Conservation (phyloP, 2,113 vertebrate genomes). For the Corythaeola cristata region DNA sequence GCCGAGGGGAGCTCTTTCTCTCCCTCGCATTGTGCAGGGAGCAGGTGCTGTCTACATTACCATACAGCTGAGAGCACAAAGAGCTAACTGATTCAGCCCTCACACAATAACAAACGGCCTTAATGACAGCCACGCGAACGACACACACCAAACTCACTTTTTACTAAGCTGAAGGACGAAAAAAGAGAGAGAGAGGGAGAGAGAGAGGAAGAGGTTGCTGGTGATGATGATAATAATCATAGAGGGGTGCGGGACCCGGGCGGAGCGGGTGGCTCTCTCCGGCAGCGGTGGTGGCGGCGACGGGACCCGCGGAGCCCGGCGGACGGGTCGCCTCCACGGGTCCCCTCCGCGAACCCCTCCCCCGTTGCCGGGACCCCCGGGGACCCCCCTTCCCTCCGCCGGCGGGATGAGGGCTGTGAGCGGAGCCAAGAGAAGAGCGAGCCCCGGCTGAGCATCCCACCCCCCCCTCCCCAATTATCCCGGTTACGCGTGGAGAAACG, state of each 20-base stretch:
- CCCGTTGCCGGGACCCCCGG: background rate
- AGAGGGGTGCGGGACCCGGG: background rate
- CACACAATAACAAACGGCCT: conserved; percentile 94
- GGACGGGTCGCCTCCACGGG: background rate
- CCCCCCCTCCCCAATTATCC: background rate
- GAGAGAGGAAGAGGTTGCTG: conserved; percentile 1
- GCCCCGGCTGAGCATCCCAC: too few species aligned
- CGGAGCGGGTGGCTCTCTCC: conserved; percentile 4
- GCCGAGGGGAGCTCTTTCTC: conserved; percentile 87
- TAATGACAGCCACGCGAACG: conserved; percentile 99
- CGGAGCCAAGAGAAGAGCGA: background rate
- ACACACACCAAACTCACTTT: conserved; percentile 92
- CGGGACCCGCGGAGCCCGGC: background rate
- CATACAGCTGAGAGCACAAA: conserved; percentile 99
- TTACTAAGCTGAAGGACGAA: conserved; percentile 76
- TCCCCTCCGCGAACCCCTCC: background rate
- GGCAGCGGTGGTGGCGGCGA: background rate
- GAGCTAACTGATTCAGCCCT: conserved; percentile 93
- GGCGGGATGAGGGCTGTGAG: background rate
- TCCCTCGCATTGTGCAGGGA: conserved; percentile 91
- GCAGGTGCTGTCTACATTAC: conserved; percentile 99
- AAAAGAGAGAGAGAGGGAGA: background rate
- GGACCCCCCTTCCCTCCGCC: background rate
- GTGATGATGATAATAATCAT: conserved; percentile 27
- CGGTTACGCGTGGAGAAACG: background rate